A percentile compares a stretch with the other conserved stretches of the same genome.
Conservation (phyloP, 2,888 invertebrate species). For the Halictus quadricinctus region DNA sequence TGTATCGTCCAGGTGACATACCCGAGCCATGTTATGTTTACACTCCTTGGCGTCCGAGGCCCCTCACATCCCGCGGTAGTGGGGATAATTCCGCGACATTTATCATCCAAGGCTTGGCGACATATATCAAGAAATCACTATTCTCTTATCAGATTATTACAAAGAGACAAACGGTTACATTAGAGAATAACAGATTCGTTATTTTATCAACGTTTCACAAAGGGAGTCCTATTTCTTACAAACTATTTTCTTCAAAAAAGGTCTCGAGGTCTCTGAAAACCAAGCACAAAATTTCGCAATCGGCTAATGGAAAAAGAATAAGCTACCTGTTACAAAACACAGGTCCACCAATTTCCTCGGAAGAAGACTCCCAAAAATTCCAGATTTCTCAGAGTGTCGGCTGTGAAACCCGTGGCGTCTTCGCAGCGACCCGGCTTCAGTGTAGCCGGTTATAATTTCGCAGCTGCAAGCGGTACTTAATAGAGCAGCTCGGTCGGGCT, state of each 20-base stretch:
- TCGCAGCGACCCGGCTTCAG: neutral
- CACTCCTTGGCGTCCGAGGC: too few species aligned
- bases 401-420: neutral
- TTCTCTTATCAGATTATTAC: neutral
- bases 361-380: neutral
- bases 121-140: too few species aligned
- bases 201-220: neutral
- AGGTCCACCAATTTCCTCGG: neutral
- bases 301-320: neutral
- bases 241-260: too few species aligned
- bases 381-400: neutral
- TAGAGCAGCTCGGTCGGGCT: neutral
- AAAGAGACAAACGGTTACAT: neutral
- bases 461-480: neutral
- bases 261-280: too few species aligned
- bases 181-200: neutral
- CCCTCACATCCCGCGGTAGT: too few species aligned
- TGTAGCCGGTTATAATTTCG: neutral
- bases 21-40: too few species aligned
- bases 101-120: too few species aligned
- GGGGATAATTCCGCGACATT: too few species aligned
- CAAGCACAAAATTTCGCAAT: too few species aligned
- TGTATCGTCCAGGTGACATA: too few species aligned
- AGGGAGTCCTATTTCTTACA: too few species aligned
- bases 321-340: neutral